phyloP scores from a whole-genome alignment of 1,140 invertebrate species.

The Sweltsa coloradensis region DNA sequence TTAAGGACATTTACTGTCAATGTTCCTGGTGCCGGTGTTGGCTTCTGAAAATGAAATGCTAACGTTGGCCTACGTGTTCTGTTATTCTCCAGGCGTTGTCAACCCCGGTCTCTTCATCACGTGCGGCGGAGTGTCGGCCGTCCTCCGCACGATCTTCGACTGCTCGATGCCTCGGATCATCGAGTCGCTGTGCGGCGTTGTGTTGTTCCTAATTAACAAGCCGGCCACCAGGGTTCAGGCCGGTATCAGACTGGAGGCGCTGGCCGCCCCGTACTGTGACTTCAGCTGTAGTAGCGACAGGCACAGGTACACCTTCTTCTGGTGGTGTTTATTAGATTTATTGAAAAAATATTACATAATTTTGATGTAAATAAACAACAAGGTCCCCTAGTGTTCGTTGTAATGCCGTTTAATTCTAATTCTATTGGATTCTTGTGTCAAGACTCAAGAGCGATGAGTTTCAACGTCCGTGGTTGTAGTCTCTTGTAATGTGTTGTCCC shows the following conservation, averaged over 20 bases:
- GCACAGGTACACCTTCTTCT: constrained; percentile 18
- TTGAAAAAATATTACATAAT: too few species aligned
- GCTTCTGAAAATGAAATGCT: neutral
- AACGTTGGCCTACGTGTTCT: constrained; percentile 8
- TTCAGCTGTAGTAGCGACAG: constrained; percentile 55
- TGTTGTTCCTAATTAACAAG: constrained; percentile 78
- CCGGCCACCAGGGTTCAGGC: constrained; percentile 63
- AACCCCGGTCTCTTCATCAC: constrained; percentile 69
- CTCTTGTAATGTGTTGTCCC: constrained; percentile 15
- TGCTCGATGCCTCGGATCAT: constrained; percentile 64
- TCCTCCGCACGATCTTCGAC: constrained; percentile 68
- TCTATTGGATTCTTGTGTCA: too few species aligned
- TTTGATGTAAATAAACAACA: too few species aligned
- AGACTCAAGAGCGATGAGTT: too few species aligned
- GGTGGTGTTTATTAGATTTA: constrained; percentile 1
- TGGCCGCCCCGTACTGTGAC: constrained; percentile 87
- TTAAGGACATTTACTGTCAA: too few species aligned
- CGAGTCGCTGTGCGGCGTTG: constrained; percentile 73
- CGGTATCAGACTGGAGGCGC: constrained; percentile 62
- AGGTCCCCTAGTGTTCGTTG: too few species aligned
- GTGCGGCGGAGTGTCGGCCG: constrained; percentile 69
- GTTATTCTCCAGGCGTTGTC: constrained; percentile 49
- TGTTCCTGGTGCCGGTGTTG: too few species aligned
- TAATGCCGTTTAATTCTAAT: too few species aligned
- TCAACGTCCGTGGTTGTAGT: too few species aligned